Evolutionary conservation across 2,797 vertebrate genomes (phyloP), one percentile per base, ranked within the genome.

Genomic region (Thunnus albacares): DNA sequence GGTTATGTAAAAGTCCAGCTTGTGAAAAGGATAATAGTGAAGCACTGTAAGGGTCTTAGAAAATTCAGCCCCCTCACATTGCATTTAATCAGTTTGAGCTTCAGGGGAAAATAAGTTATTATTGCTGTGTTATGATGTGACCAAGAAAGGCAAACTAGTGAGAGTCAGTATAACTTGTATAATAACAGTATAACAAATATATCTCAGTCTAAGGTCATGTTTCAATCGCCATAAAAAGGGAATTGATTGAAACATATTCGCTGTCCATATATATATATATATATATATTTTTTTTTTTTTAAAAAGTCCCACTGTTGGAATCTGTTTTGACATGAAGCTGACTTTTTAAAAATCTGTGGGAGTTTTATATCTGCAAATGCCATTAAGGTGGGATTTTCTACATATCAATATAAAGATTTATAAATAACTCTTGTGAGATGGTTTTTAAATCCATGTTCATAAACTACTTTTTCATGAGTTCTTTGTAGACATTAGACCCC

Each of bases 321-420:
- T 30, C 28, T 30, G 28, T 30, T 30, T 30, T 30, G 28, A 30
- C 28, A 30, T 30, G 28, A 30, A 65, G 52, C 47, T 65, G 41
- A 74, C 26, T 75, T 65, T 85, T 74, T 14, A 62, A 70, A 74
- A 76, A 75, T 51, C 24, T 75, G 6, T 38, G 24, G 58, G 51
- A 33, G 11, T 35, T 72, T 73, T 49, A 22, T 57, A 28, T 71
- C 72, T 87, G 70, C 17, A 76, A 82, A 86, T 64, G 49, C 28
- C 33, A 75, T 84, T 75, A 75, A 51, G 38, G 81, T 61, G 18
- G 17, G 30, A 77, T 76, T 30, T 24, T 63, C 5, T 77, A 58
- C 59, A 55, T 52, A 55, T 75, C 73, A 35, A 56, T 61, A 60
- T 70, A 22, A 75, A 12, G 15, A 79, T 83, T 57, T 59, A 65